Evolutionary conservation across 2,797 vertebrate genomes (phyloP), one percentile per base, ranked within the genome.

Genomic region (Thaleichthys pacificus): DNA sequence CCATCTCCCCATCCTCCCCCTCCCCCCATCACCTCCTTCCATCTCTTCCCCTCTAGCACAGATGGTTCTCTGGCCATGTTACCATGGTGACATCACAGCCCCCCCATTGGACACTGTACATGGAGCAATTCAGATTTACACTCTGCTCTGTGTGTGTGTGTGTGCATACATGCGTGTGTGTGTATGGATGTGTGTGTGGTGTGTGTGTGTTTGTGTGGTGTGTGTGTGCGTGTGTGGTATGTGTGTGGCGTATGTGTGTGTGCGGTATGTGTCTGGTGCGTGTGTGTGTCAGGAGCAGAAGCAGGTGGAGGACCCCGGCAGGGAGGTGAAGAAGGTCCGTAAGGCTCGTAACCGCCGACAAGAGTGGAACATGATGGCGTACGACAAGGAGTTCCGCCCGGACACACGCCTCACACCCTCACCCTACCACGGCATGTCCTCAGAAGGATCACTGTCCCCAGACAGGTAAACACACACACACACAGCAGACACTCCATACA

Each of bases 341-440:
- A 96, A 96, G 82, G 95, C 94, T 15, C 93, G 94, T 4, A 96
- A 96, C 86, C 87, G 95, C 17, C 93, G 95, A 0, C 93, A 96
- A 88, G 95, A 96, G 87, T 96, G 95, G 95, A 96, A 95, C 86
- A 92, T 96, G 90, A 96, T 96, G 95, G 95, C 95, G 0, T 96
- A 94, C 58, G 95, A 96, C 84, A 96, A 96, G 87, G 95, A 96
- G 81, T 95, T 96, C 76, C 93, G 95, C 1, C 95, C 95, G 0
- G 95, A 96, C 73, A 93, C 94, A 75, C 92, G 94, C 66, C 87
- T 95, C 79, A 94, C 94, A 14, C 94, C 94, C 22, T 96, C 95
- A 62, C 95, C 94, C 60, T 94, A 93, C 89, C 95, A 96, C 83
- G 93, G 92, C 84, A 90, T 93, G 3, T 94, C 93, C 82, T 96